Evolutionary conservation across 2,113 vertebrate species (phyloP).

Genomic region (Mionectes macconnelli): DNA sequence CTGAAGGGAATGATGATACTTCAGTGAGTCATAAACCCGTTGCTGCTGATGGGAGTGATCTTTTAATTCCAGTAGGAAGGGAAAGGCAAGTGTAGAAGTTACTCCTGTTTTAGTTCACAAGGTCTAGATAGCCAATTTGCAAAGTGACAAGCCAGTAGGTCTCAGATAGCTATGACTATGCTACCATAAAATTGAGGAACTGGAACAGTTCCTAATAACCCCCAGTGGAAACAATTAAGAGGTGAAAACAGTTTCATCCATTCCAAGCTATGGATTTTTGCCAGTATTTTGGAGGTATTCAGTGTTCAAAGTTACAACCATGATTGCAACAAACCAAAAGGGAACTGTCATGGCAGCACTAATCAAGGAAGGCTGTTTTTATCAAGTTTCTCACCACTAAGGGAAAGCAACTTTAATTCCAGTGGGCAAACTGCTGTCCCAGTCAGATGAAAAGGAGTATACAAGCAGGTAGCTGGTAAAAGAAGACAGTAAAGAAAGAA

Average conservation of each 20-base stretch:
- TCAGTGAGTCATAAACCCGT: not conserved
- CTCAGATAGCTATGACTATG: not conserved
- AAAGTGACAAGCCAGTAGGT: not conserved
- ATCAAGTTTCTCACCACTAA: not conserved
- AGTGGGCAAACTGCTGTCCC: not conserved
- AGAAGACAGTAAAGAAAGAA: not conserved
- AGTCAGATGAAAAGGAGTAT: not conserved
- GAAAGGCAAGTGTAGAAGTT: not conserved
- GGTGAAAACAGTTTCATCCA: not conserved
- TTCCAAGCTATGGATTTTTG: not conserved
- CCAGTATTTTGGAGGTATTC: not conserved
- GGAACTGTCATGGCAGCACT: not conserved
- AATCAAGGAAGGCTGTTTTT: not conserved
- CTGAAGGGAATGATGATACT: not conserved
- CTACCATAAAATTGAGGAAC: not conserved
- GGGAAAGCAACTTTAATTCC: not conserved
- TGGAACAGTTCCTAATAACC: not conserved
- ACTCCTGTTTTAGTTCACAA: not conserved
- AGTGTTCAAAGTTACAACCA: not conserved
- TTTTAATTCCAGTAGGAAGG: not conserved
- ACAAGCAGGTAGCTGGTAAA: not conserved
- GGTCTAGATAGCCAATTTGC: not conserved
- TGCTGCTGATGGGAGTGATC: not conserved
- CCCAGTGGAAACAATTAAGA: not conserved
- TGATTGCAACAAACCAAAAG: not conserved